Percentiles rank a stretch among this genome's conserved stretches.
Conservation (phyloP, 2,888 invertebrate genomes). For the Acleris cristana region DNA sequence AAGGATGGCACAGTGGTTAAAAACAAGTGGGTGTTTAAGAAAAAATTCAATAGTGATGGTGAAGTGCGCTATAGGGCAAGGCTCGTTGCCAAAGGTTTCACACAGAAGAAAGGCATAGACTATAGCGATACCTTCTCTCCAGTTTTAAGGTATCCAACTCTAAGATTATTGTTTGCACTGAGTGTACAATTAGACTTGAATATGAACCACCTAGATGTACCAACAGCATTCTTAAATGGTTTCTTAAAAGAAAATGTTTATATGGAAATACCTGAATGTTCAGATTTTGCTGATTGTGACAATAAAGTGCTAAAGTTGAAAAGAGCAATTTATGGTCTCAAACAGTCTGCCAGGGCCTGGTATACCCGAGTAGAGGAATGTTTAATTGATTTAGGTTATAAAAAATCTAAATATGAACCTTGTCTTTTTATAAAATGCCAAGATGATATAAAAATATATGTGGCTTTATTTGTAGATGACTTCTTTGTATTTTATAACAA, state of each 20-base stretch:
- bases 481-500: conserved; percentile 37
- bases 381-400: conserved; percentile 37
- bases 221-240: too few species aligned
- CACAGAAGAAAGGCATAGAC: too few species aligned
- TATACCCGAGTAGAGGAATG: conserved; percentile 42
- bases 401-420: conserved; percentile 42
- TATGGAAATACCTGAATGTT: conserved; percentile 18
- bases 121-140: too few species aligned
- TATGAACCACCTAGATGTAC: too few species aligned
- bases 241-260: conserved; percentile 28
- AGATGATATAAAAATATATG: conserved; percentile 36
- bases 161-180: too few species aligned
- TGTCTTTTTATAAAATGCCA: conserved; percentile 44
- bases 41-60: conserved; percentile 35
- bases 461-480: too few species aligned
- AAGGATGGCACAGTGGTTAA: conserved; percentile 36
- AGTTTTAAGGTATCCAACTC: too few species aligned
- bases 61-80: conserved; percentile 18
- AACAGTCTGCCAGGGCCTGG: conserved; percentile 45
- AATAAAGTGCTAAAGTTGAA: conserved; percentile 8
- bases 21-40: conserved; percentile 41
- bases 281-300: neutral
- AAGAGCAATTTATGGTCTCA: conserved; percentile 45
- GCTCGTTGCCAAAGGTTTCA: conserved; percentile 30
- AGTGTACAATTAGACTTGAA: too few species aligned